These are phyloP conservation scores for Ctenomys sociabilis DNA, from an alignment of 2,113 vertebrate genomes.

Conservation along the genomic window DNA sequence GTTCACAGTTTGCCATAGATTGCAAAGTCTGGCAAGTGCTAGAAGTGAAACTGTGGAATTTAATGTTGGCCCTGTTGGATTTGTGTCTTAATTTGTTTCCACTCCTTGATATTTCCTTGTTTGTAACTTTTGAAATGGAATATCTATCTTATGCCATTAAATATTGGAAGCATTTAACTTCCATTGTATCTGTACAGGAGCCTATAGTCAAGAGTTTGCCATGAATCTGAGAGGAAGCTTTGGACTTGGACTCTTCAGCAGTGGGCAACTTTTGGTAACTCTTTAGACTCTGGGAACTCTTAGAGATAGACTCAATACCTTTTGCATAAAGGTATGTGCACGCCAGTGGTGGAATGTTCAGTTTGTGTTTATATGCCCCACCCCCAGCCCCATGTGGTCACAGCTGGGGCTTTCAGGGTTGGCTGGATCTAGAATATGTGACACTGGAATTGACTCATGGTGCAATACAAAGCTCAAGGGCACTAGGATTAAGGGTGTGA, in stretches of 20 bases:
- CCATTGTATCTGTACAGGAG: neutral
- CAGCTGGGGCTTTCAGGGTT: neutral
- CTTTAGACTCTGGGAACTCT: neutral
- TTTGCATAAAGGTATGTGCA: neutral
- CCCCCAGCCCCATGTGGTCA: neutral
- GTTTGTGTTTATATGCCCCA: neutral
- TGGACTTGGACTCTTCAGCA: neutral
- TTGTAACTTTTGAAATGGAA: neutral
- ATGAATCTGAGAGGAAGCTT: neutral
- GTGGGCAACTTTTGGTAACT: neutral
- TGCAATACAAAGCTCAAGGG: neutral
- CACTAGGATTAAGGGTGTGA: neutral
- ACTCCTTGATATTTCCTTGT: neutral
- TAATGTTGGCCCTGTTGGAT: neutral
- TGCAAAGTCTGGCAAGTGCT: too few species aligned
- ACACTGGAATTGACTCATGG: neutral
- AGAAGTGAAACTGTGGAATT: neutral
- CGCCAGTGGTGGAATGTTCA: too few species aligned
- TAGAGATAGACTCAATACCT: neutral
- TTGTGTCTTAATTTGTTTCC: neutral
- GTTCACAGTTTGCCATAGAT: neutral
- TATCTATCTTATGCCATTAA: neutral
- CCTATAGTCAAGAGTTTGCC: neutral
- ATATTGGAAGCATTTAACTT: neutral
- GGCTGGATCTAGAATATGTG: neutral